Conservation (phyloP, 2,888 invertebrate genomes). For the Chloromyia formosa region DNA sequence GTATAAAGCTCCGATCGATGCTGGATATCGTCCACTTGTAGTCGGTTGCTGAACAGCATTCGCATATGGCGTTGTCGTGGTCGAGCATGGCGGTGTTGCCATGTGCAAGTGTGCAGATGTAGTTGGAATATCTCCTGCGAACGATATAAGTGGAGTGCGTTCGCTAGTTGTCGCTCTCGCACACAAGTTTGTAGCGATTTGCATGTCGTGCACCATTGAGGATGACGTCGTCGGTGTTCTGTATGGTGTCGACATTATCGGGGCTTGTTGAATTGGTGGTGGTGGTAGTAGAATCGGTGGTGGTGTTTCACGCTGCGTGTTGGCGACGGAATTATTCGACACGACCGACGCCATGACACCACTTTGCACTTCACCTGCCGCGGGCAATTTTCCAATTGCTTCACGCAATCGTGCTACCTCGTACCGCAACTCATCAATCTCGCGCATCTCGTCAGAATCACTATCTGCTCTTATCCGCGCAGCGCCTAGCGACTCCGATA, state of each 20-base stretch:
- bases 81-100: neutral
- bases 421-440: conserved; percentile 5
- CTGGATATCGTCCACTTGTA: neutral
- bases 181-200: neutral
- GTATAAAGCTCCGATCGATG: neutral
- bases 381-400: conserved; percentile 6
- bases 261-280: neutral
- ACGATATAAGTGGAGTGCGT: neutral
- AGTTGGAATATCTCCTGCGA: conserved; percentile 7
- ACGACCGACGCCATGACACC: conserved; percentile 4
- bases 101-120: neutral
- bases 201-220: no score
- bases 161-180: neutral
- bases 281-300: neutral
- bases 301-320: neutral
- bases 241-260: conserved; percentile 7
- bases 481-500: conserved; percentile 12
- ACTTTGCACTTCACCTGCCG: conserved; percentile 10
- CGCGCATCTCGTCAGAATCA: no score
- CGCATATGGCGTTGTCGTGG: no score
- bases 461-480: neutral
- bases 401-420: conserved; percentile 7
- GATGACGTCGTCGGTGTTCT: conserved; percentile 5
- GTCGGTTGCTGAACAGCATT: neutral
- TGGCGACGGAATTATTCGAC: conserved; percentile 2